Evolutionary conservation across 2,113 vertebrate genomes (phyloP).

Genomic region (Thamnophis sirtalis): DNA sequence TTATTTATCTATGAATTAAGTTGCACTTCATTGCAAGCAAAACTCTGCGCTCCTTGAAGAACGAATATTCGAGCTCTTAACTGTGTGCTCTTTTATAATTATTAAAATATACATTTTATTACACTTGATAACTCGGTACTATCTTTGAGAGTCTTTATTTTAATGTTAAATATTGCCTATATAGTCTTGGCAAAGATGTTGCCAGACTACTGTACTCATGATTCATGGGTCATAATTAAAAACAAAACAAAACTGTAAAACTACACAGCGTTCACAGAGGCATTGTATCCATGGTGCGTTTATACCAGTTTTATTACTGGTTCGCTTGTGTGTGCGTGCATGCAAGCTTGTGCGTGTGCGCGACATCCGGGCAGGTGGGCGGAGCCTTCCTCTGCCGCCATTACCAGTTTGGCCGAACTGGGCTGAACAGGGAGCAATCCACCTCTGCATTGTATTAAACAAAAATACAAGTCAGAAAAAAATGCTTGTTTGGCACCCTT

Average conservation of each 20-base stretch:
- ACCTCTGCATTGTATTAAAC: neutral
- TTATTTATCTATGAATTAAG: neutral
- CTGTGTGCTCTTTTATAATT: neutral
- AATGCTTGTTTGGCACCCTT: neutral
- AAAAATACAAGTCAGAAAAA: neutral
- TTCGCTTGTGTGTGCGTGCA: too few species aligned
- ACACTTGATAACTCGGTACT: neutral
- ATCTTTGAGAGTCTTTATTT: neutral
- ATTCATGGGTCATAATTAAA: neutral
- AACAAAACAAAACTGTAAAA: neutral
- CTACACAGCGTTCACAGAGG: neutral
- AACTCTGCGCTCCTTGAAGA: neutral
- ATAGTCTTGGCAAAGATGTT: neutral
- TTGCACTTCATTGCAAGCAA: neutral
- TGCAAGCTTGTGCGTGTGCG: too few species aligned
- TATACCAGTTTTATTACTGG: too few species aligned
- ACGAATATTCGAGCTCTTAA: neutral
- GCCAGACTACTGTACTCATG: neutral
- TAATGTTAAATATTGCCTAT: neutral
- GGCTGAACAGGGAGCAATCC: too few species aligned
- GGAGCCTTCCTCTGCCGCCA: too few species aligned
- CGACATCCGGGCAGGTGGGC: too few species aligned
- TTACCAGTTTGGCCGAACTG: too few species aligned
- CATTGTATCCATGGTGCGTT: neutral
- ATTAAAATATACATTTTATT: neutral